Conservation (phyloP, 37 sponge, comb jelly and placozoan genomes). For the Tethya wilhelma region DNA sequence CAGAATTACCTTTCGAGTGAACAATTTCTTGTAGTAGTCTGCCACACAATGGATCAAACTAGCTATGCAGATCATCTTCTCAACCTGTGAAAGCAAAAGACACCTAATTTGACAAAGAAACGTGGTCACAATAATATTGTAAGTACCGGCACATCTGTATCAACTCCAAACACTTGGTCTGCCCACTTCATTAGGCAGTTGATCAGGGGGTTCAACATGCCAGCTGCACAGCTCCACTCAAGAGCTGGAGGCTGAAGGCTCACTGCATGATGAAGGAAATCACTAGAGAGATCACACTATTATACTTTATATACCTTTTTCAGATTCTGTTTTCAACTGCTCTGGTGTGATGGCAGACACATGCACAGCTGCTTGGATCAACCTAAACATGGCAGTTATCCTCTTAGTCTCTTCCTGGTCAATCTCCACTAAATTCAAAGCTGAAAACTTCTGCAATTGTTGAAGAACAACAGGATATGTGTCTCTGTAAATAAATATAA, state of each 20-base stretch:
- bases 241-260: conserved; percentile 27
- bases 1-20: too few relatives aligned
- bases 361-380: conserved; percentile 24
- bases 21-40: conserved; percentile 27
- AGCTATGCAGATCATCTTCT: conserved; percentile 2
- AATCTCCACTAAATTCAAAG: not conserved
- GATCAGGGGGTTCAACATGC: conserved; percentile 35
- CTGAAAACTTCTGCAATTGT: conserved; percentile 24
- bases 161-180: conserved; percentile 2
- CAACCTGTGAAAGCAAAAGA: not conserved
- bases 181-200: conserved; percentile 16
- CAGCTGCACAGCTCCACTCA: conserved; percentile 48
- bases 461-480: conserved; percentile 38
- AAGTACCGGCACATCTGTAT: not conserved
- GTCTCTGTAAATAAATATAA: conserved; percentile 27
- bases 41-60: conserved; percentile 23
- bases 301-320: not conserved
- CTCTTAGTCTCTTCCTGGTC: not conserved
- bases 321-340: conserved; percentile 10
- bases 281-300: not conserved
- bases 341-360: conserved; percentile 39
- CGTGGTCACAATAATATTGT: not conserved
- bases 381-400: conserved; percentile 23
- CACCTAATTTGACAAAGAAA: not conserved
- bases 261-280: not conserved